A percentile compares a stretch with the other conserved stretches of the same genome.
These are phyloP conservation scores for Cyclophora albipunctata DNA, from an alignment of 2,888 invertebrate genomes.

Conservation along the genomic window DNA sequence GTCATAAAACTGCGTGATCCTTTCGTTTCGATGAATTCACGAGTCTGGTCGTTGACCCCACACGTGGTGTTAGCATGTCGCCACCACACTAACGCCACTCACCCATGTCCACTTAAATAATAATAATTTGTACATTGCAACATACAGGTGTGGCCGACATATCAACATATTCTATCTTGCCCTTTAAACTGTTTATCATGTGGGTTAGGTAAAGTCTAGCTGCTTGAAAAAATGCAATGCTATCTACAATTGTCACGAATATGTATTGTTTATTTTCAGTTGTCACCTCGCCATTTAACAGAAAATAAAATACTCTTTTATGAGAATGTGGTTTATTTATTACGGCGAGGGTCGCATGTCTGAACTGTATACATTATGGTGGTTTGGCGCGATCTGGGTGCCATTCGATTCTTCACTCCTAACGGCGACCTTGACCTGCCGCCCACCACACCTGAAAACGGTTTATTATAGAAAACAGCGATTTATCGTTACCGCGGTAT, in stretches of 20 bases:
- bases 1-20: slow-evolving; percentile 12
- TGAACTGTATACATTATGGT: slow-evolving; percentile 13
- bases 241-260: no score
- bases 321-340: no score
- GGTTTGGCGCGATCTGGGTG: slow-evolving; percentile 21
- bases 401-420: slow-evolving; percentile 22
- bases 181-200: background rate
- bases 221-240: no score
- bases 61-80: slow-evolving; percentile 26
- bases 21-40: slow-evolving; percentile 21
- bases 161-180: background rate
- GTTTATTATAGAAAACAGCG: slow-evolving; percentile 2
- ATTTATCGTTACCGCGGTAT: slow-evolving; percentile 4
- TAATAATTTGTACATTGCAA: background rate
- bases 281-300: no score
- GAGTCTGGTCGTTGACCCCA: slow-evolving; percentile 36
- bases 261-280: no score
- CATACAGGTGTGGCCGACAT: background rate
- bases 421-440: slow-evolving; percentile 31
- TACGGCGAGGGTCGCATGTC: slow-evolving; percentile 11
- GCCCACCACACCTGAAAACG: slow-evolving; percentile 13
- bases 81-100: slow-evolving; percentile 9
- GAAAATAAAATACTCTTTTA: no score
- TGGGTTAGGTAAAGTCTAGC: no score
- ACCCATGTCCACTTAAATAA: slow-evolving; percentile 10